Base-by-base conservation (phyloP, 2,797 vertebrate genomes). In the Chloroceryle inda region DNA sequence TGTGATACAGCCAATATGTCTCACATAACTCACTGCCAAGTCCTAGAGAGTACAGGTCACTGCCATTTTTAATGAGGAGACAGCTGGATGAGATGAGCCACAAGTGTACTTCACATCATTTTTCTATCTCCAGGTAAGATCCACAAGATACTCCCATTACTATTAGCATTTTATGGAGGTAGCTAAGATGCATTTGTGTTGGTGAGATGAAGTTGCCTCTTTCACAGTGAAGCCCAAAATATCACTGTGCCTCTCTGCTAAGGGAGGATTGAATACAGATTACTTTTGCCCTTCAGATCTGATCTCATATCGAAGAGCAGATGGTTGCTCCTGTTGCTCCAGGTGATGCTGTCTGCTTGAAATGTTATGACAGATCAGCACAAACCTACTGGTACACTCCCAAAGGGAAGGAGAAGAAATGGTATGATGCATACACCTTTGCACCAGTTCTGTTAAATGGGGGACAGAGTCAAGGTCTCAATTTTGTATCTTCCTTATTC, bases 371-470 rank as follows among this genome's bases (percentile, higher is more conserved):
- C 56, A 77, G 33, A 56, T 31, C 7, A 76, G 11, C 2, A 3
- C 52, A 71, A 76, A 80, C 11, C 7, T 59, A 10, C 8, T 68
- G 21, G 9, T 63, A 1, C 6, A 3, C 1, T 68, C 10, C 2
- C 18, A 52, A 29, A 71, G 10, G 9, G 19, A 29, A 47, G 19
- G 23, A 21, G 15, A 3, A 50, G 16, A 7, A 82, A 45, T 10
- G 61, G 10, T 5, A 11, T 0, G 4, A 12, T 0, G 2, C 29
- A 55, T 16, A 7, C 6, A 5, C 20, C 58, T 37, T 7, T n/a
- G 10, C 17, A 38, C 8, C 3, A 1, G 19, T 21, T 89, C 63
- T 79, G 50, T 22, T 64, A 44, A 61, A 72, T 0, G 5, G 15
- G 11, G 24, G 14, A n/a, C 9, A 33, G 35, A 66, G 21, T 10